Evolutionary conservation across 2,797 vertebrate species (phyloP).

Genomic region (Coreius guichenoti): DNA sequence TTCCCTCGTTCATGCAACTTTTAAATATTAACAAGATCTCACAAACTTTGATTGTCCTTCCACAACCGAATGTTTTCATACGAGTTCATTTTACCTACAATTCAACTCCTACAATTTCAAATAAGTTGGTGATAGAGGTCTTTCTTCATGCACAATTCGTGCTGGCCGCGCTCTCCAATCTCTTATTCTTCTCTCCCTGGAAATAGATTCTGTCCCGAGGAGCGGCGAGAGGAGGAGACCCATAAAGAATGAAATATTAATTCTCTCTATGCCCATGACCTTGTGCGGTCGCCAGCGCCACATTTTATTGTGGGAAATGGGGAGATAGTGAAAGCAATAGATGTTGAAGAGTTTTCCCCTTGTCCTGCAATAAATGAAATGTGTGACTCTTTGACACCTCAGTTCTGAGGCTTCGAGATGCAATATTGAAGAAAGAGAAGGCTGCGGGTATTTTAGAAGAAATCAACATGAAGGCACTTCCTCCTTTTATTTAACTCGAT

Average conservation of each 20-base stretch:
- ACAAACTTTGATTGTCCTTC: conserved; percentile 10
- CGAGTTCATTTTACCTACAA: neutral
- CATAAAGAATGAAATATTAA: conserved; percentile 76
- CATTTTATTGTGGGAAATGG: conserved; percentile 71
- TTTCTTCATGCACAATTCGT: conserved; percentile 31
- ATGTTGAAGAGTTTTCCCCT: conserved; percentile 70
- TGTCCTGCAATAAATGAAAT: conserved; percentile 72
- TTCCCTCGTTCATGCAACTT: neutral
- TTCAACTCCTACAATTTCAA: neutral
- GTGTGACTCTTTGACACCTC: conserved; percentile 63
- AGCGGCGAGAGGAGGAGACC: conserved; percentile 52
- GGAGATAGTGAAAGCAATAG: conserved; percentile 68
- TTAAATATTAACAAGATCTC: neutral
- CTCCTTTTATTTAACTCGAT: conserved; percentile 36
- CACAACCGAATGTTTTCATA: conserved; percentile 17
- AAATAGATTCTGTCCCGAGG: conserved; percentile 41
- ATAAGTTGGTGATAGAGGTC: conserved; percentile 19
- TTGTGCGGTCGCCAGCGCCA: conserved; percentile 70
- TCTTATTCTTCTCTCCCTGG: conserved; percentile 44
- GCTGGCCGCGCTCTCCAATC: conserved; percentile 4
- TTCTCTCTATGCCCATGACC: conserved; percentile 68
- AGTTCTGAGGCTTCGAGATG: conserved; percentile 66
- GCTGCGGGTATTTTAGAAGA: neutral
- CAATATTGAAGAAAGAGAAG: conserved; percentile 60
- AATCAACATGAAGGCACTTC: conserved; percentile 2